Evolutionary conservation across 2,888 invertebrate genomes (phyloP).

Genomic region (Magallana nippona): DNA sequence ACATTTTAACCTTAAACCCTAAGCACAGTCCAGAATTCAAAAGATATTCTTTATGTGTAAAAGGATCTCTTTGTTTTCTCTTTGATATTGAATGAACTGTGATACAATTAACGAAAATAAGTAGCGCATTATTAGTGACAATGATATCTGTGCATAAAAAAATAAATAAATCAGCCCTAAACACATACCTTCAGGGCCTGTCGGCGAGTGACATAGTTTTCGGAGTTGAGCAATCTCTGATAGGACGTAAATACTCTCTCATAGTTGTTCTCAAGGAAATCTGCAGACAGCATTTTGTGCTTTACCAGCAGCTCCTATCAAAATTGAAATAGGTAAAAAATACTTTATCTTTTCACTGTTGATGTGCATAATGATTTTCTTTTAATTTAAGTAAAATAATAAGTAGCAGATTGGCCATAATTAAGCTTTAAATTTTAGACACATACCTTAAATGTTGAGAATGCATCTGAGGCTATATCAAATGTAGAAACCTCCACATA

Average conservation of each 20-base stretch:
- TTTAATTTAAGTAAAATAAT: too few species aligned
- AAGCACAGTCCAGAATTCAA: too few species aligned
- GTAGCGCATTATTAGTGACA: neutral
- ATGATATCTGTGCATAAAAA: neutral
- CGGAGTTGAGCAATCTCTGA: slow-evolving; percentile 97
- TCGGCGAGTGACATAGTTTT: slow-evolving; percentile 99
- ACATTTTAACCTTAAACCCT: too few species aligned
- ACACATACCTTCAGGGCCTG: slow-evolving; percentile 92
- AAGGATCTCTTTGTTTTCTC: too few species aligned
- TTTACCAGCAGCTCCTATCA: slow-evolving; percentile 82
- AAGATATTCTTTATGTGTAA: too few species aligned
- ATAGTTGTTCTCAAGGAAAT: slow-evolving; percentile 99
- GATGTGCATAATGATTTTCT: too few species aligned
- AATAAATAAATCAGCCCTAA: neutral
- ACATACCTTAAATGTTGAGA: slow-evolving; percentile 98
- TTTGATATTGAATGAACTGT: too few species aligned
- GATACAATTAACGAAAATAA: too few species aligned
- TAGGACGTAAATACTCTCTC: slow-evolving; percentile 98
- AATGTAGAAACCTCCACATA: slow-evolving; percentile 99
- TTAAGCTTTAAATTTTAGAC: neutral
- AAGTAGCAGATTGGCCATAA: neutral
- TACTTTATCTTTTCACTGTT: too few species aligned
- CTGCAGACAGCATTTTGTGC: slow-evolving; percentile 91
- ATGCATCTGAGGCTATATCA: slow-evolving; percentile 99
- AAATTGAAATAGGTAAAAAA: neutral